Base-by-base conservation (phyloP, 1,140 invertebrate species). In the Aporrectodea caliginosa region DNA sequence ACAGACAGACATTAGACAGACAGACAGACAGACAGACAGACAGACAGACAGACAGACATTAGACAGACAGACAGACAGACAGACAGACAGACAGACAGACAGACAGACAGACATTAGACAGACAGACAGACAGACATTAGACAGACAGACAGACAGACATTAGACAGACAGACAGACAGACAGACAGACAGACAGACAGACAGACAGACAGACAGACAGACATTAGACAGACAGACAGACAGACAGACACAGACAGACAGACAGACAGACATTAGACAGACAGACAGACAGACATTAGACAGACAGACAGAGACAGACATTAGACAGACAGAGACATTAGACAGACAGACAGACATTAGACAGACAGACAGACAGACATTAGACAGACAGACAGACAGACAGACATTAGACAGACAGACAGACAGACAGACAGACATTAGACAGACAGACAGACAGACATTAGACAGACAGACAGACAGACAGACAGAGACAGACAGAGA, bases 401-500 rank as follows among this genome's bases (percentile, higher is more conserved):
- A 73, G 71, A 73, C 2, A 73, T n/a, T n/a, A n/a, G n/a, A 73
- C 2, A 73, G 71, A 73, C 27, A 73, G 71, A 73, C 6, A 73
- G 71, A 73, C n/a, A n/a, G n/a, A n/a, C n/a, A n/a, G n/a, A n/a
- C n/a, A n/a, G n/a, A n/a, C n/a, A n/a, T n/a, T n/a, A n/a, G n/a
- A n/a, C n/a, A n/a, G n/a, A n/a, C n/a, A n/a, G n/a, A n/a, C n/a
- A n/a, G n/a, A n/a, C n/a, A n/a, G n/a, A n/a, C n/a, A n/a, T n/a
- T n/a, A 32, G 71, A 73, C 27, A 32, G 31, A 32, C 2, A 32
- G 71, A 73, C 27, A 73, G 71, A 32, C 2, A 73, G 71, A 73
- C 27, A 32, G 71, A 73, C 2, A 73, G 71, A 12, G 71, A 73
- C 27, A 73, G 71, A 32, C 2, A 73, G 71, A 73, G 71, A 73